Evolutionary conservation across 2,113 vertebrate species (phyloP).

Genomic region (Myotis lucifugus): DNA sequence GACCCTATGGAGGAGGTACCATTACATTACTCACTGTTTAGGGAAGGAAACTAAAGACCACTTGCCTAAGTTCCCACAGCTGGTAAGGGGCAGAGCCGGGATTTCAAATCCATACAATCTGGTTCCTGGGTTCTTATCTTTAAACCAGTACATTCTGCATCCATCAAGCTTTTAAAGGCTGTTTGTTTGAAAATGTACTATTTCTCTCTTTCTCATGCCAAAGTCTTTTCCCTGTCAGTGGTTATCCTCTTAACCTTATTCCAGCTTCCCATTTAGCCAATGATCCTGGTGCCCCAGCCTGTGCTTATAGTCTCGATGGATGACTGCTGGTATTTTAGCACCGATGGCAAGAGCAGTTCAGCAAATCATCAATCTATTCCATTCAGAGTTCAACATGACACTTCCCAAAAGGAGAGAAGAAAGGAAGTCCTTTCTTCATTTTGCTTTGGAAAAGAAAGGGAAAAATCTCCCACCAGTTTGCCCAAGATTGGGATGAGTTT

Average conservation of each 20-base stretch:
- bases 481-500: background rate
- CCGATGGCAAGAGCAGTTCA: background rate
- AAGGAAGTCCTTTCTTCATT: background rate
- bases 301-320: background rate
- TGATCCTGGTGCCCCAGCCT: background rate
- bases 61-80: background rate
- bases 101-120: background rate
- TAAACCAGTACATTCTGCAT: background rate
- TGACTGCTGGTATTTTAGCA: background rate
- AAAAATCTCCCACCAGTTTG: background rate
- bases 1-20: background rate
- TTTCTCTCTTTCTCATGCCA: background rate
- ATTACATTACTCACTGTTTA: background rate
- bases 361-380: background rate
- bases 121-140: background rate
- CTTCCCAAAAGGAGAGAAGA: background rate
- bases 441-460: background rate
- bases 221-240: background rate
- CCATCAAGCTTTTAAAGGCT: background rate
- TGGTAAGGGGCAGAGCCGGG: background rate
- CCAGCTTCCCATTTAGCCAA: background rate
- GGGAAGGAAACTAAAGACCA: background rate
- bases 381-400: background rate
- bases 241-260: background rate
- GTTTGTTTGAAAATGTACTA: background rate